Base-by-base conservation (phyloP, 2,797 vertebrate genomes). In the Pampus argenteus region DNA sequence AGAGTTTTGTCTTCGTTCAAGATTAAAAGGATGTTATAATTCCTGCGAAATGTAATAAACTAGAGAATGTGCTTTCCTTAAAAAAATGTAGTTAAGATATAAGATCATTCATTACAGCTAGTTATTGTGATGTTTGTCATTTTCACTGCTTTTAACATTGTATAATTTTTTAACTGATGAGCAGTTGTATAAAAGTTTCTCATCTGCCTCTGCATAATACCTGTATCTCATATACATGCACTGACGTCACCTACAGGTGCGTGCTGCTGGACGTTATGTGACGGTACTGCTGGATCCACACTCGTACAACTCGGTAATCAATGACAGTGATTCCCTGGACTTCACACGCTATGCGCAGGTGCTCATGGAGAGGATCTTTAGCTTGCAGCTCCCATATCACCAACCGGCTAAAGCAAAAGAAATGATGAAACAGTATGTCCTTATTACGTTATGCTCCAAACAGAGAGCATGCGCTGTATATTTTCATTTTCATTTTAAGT, bases 301-400 rank as follows among this genome's bases (percentile, higher is more conserved):
- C 79, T 96, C 96, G 0, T 97, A 95, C 0, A 94, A 97, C 9
- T 0, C 71, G 0, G 95, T 97, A 47, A 84, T 96, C 59, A 88
- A 91, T 62, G 95, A 96, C 75, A 72, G 92, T 0, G 65, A 66
- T 0, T 87, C 88, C 10, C 85, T 98, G 82, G 95, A 97, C 85
- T 98, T 98, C 52, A 78, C 91, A 0, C 84, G 92, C 65, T 97
- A 96, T 0, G 96, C 96, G 0, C 58, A 92, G 59, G 88, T 95
- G 48, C 94, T 98, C 79, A 97, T 98, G 96, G 92, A 96, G n/a
- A 89, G 94, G 69, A 97, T 98, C 79, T 98, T 98, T 45, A 91
- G 91, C 29, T 86, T 98, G 85, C 90, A 45, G 59, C 93, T 98
- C 15, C 95, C 95, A 0, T 82, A 92, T 58, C 88, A 94, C 68